A percentile compares a stretch with the other conserved stretches of the same genome.
Conservation (phyloP, 2,113 vertebrate species). For the Sturnira hondurensis region DNA sequence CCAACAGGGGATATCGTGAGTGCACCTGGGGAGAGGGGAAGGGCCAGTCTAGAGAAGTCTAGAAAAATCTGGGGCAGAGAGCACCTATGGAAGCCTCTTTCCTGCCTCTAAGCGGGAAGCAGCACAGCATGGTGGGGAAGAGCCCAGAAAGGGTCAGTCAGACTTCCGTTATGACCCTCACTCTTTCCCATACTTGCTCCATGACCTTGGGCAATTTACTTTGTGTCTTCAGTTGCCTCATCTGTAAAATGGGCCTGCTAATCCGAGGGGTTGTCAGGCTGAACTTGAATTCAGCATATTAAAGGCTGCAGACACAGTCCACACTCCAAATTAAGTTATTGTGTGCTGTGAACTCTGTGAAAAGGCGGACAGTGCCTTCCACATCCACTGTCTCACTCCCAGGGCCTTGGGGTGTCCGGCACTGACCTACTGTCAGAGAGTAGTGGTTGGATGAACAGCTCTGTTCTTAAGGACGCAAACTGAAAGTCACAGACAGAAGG, state of each 20-base stretch:
- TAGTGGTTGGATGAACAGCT: neutral
- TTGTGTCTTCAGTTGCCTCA: neutral
- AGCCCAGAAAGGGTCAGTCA: neutral
- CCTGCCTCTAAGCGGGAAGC: neutral
- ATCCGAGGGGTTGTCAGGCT: neutral
- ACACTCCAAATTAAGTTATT: neutral
- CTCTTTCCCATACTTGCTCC: neutral
- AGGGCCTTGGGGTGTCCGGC: neutral
- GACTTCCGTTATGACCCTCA: neutral
- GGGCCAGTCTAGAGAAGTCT: neutral
- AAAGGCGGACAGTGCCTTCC: neutral
- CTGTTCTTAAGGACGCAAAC: neutral
- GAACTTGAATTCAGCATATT: neutral
- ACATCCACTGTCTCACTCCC: neutral
- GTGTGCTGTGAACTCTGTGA: neutral
- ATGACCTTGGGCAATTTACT: neutral
- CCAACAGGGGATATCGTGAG: fast-evolving
- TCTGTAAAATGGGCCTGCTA: neutral
- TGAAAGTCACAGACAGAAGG: neutral
- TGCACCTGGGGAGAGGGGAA: neutral
- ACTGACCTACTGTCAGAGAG: neutral
- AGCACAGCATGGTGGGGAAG: neutral
- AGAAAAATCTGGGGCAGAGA: neutral
- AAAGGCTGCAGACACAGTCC: neutral
- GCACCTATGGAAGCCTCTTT: neutral